phyloP scores from a whole-genome alignment of 2,113 vertebrate species.

The Rhinopomastus cyanomelas region DNA sequence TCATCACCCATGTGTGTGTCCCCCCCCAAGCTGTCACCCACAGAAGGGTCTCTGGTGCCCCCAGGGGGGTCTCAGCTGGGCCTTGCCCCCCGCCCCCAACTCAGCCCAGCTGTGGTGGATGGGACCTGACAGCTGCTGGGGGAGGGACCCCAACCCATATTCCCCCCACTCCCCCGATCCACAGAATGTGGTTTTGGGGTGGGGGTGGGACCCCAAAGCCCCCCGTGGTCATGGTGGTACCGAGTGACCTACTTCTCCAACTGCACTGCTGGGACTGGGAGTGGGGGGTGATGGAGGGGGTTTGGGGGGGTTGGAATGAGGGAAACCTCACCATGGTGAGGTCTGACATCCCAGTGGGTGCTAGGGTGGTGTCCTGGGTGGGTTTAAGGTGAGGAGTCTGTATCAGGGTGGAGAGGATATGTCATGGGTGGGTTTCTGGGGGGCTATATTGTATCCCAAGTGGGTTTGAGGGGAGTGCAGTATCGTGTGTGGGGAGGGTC shows the following conservation, averaged over 20 bases:
- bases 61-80: neutral
- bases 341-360: neutral
- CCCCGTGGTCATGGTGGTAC: neutral
- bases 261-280: neutral
- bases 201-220: neutral
- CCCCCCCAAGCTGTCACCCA: neutral
- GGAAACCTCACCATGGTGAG: neutral
- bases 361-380: neutral
- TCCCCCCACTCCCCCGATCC: neutral
- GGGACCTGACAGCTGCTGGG: neutral
- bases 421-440: neutral
- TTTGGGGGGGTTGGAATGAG: neutral
- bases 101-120: neutral
- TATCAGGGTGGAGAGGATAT: neutral
- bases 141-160: neutral
- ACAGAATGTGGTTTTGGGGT: too few relatives aligned
- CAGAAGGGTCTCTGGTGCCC: neutral
- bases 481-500: neutral
- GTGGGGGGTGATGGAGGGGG: neutral
- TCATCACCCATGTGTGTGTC: too few relatives aligned
- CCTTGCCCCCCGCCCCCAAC: neutral
- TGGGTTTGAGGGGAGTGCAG: too few relatives aligned
- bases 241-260: neutral
- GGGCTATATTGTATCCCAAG: neutral
- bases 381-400: too few relatives aligned